These are phyloP conservation scores for Catamblyrhynchus diadema DNA, from an alignment of 2,797 vertebrate genomes.

Conservation along the genomic window DNA sequence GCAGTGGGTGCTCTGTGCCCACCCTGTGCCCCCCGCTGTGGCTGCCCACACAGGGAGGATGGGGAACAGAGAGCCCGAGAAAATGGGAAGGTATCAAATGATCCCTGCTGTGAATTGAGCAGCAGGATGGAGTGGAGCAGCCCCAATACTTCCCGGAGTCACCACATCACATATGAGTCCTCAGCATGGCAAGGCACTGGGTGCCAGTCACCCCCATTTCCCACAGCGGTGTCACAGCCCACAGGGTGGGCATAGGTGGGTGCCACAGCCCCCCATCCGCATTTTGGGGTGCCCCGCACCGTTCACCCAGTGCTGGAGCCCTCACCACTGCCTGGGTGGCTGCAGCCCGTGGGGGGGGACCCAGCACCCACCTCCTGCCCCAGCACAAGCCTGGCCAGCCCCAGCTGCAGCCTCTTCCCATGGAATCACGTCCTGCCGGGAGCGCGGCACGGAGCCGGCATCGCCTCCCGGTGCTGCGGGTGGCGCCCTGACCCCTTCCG, in stretches of 20 bases:
- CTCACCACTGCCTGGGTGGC: neutral
- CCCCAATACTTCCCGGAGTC: fast-evolving
- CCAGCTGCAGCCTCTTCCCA: neutral
- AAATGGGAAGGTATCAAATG: neutral
- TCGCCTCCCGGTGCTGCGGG: fast-evolving
- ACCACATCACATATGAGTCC: fast-evolving
- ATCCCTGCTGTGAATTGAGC: neutral
- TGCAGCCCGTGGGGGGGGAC: fast-evolving
- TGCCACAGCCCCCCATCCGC: neutral
- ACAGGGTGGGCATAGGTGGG: neutral
- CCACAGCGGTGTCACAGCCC: neutral
- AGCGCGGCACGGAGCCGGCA: fast-evolving
- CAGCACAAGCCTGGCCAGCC: neutral
- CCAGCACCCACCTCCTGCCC: neutral
- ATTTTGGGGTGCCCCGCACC: neutral
- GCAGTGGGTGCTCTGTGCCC: neutral
- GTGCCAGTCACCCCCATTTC: neutral
- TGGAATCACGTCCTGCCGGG: fast-evolving
- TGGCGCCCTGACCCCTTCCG: fast-evolving
- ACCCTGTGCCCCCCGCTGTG: fast-evolving
- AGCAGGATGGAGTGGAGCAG: neutral
- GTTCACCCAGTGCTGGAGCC: neutral
- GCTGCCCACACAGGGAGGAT: fast-evolving
- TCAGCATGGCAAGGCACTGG: fast-evolving
- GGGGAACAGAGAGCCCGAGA: fast-evolving